A percentile compares a stretch with the other conserved stretches of the same genome.
Evolutionary conservation across 2,113 vertebrate species (phyloP).

Genomic region (Atractosteus spatula): DNA sequence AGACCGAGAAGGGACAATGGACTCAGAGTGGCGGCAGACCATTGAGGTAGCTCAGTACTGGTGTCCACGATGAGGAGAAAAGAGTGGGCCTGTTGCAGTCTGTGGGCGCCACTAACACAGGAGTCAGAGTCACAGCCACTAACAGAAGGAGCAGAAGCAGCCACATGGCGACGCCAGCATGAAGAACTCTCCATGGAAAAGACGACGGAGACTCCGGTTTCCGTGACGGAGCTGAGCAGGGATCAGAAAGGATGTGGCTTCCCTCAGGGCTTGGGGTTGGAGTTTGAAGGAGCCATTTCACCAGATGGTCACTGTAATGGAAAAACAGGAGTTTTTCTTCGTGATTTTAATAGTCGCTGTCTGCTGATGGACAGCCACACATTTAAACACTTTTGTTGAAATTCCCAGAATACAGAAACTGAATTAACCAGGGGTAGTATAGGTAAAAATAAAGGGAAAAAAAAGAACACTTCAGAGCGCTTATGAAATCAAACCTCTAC

Average conservation of each 20-base stretch:
- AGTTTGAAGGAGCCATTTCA: constrained; percentile 57
- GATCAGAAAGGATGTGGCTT: neutral
- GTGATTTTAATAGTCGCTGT: neutral
- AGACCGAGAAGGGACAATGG: constrained; percentile 43
- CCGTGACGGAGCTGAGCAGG: constrained; percentile 25
- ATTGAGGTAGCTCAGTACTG: constrained; percentile 77
- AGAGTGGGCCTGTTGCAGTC: constrained; percentile 54
- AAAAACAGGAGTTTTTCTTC: constrained; percentile 33
- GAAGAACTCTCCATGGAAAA: constrained; percentile 63
- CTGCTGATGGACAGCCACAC: neutral
- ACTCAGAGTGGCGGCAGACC: constrained; percentile 52
- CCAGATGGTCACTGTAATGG: constrained; percentile 68
- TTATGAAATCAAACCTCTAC: too few species aligned
- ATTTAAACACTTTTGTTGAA: neutral
- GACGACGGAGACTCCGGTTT: constrained; percentile 46
- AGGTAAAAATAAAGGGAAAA: too few species aligned
- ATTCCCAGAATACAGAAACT: neutral
- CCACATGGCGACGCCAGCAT: constrained; percentile 54
- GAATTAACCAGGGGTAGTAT: neutral
- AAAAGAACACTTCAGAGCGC: too few species aligned
- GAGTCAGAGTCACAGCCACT: constrained; percentile 37
- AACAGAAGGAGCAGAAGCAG: constrained; percentile 62
- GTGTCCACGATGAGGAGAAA: constrained; percentile 55
- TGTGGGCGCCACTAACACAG: constrained; percentile 32
- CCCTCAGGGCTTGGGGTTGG: constrained; percentile 56